These are phyloP conservation scores for Trichonephila clavipes DNA, from an alignment of 1,140 invertebrate genomes.

Conservation along the genomic window DNA sequence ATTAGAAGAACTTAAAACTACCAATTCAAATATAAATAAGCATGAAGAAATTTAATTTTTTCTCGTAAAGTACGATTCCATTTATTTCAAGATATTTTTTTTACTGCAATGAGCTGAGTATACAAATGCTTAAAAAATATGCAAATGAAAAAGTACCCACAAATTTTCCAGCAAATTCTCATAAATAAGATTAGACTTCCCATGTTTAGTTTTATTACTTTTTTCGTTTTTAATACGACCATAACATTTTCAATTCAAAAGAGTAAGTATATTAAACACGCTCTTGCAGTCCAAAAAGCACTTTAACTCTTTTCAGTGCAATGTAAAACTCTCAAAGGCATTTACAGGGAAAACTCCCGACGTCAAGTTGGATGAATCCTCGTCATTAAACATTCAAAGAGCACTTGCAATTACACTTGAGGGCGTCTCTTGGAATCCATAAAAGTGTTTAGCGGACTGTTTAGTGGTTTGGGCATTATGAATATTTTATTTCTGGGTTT, in stretches of 20 bases:
- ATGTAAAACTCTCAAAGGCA: background rate
- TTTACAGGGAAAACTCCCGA: background rate
- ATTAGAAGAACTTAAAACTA: too few relatives aligned
- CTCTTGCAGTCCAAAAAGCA: background rate
- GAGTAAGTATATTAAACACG: background rate
- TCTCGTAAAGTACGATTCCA: too few relatives aligned
- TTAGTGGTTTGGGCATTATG: slow-evolving; percentile 27
- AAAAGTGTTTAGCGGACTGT: slow-evolving; percentile 29
- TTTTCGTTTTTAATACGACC: background rate
- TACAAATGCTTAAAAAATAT: too few relatives aligned
- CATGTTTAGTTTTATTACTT: background rate
- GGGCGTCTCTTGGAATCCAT: background rate
- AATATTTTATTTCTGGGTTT: background rate
- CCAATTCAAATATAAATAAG: too few relatives aligned
- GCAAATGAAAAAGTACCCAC: too few relatives aligned
- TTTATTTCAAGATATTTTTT: too few relatives aligned
- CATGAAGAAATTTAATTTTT: too few relatives aligned
- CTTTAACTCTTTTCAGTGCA: background rate
- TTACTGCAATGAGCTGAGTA: too few relatives aligned
- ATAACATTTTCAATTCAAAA: background rate
- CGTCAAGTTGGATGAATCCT: background rate
- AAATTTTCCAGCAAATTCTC: too few relatives aligned
- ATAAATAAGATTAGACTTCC: background rate
- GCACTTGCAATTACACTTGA: slow-evolving; percentile 14
- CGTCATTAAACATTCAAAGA: slow-evolving; percentile 32